Evolutionary conservation across 2,888 invertebrate genomes (phyloP).

Genomic region (Ectemnius continuus): DNA sequence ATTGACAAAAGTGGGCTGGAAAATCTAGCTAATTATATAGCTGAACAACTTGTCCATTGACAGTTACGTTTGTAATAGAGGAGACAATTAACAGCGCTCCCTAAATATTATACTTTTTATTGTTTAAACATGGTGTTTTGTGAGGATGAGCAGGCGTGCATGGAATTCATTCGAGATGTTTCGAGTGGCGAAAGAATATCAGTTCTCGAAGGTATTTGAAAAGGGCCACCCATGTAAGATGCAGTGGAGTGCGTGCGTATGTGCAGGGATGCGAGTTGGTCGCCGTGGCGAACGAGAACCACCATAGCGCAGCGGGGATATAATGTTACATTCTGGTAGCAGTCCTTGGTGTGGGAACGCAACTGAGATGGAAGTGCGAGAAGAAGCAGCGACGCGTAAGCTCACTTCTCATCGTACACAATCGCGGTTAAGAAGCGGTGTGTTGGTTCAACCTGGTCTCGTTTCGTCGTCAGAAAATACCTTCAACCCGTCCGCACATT

Average conservation of each 20-base stretch:
- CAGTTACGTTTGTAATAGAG: background rate
- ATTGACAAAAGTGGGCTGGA: background rate
- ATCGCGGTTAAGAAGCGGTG: slow-evolving; percentile 58
- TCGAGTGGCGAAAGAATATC: slow-evolving; percentile 15
- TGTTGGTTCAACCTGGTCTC: slow-evolving; percentile 50
- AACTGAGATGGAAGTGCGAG: slow-evolving; percentile 53
- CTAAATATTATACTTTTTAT: background rate
- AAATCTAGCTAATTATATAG: background rate
- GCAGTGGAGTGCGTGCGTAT: slow-evolving; percentile 55
- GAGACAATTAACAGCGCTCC: background rate
- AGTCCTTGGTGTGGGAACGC: slow-evolving; percentile 67
- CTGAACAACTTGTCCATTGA: background rate
- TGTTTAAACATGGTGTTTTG: background rate
- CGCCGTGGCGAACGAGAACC: slow-evolving; percentile 55
- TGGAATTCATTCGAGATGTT: background rate
- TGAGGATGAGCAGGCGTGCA: background rate
- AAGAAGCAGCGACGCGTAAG: slow-evolving; percentile 51
- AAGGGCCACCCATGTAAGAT: slow-evolving; percentile 68
- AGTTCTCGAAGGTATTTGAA: slow-evolving; percentile 28
- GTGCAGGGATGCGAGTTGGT: slow-evolving; percentile 54
- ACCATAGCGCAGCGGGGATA: slow-evolving; percentile 60
- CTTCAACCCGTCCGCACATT: slow-evolving; percentile 30
- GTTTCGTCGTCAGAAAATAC: slow-evolving; percentile 45
- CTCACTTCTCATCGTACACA: slow-evolving; percentile 55
- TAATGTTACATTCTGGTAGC: slow-evolving; percentile 69